These are phyloP conservation scores for Mesoclemmys tuberculata DNA, from an alignment of 2,113 vertebrate species.

Conservation along the genomic window DNA sequence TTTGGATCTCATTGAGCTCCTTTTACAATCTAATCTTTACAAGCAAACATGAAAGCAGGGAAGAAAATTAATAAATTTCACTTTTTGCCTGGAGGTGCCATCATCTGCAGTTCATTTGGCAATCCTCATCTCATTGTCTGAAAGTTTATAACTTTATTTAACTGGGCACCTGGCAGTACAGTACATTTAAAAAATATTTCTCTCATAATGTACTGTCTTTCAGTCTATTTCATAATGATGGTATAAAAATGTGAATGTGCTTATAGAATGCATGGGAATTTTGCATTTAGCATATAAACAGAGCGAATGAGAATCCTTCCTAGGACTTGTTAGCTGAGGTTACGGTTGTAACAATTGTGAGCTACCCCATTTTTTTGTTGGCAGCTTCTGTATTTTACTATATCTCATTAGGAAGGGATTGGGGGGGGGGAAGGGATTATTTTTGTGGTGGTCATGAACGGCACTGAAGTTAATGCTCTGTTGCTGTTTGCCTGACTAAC, in stretches of 20 bases:
- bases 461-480: neutral
- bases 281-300: neutral
- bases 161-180: slow-evolving; percentile 50
- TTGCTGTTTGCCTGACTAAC: neutral
- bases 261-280: neutral
- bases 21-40: slow-evolving; percentile 49
- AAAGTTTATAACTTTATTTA: slow-evolving; percentile 60
- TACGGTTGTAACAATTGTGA: neutral
- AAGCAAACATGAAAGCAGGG: slow-evolving; percentile 43
- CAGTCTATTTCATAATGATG: neutral
- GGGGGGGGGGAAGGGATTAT: neutral
- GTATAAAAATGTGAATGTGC: neutral
- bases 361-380: neutral
- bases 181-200: slow-evolving; percentile 23
- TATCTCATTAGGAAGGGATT: neutral
- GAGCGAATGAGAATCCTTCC: neutral
- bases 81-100: slow-evolving; percentile 70
- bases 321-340: neutral
- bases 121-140: slow-evolving; percentile 62
- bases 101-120: slow-evolving; percentile 66
- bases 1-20: slow-evolving; percentile 33
- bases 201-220: neutral
- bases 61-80: slow-evolving; percentile 70
- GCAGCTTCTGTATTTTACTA: neutral
- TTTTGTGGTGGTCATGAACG: neutral